These are phyloP conservation scores for Pitangus sulphuratus DNA, from an alignment of 2,797 vertebrate species.

Conservation along the genomic window DNA sequence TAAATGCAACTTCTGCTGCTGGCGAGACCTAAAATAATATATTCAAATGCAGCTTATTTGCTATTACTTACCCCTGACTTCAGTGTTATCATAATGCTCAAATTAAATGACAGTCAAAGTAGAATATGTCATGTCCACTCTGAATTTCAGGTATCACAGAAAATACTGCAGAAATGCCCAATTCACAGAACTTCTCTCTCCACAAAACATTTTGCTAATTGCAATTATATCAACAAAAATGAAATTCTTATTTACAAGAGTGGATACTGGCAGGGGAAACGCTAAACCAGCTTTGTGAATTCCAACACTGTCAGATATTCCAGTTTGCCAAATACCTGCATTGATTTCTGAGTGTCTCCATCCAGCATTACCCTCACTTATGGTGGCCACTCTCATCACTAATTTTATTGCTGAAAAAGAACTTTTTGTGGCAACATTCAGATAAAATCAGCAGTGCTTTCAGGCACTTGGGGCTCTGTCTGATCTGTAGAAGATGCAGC, in stretches of 20 bases:
- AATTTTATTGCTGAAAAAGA: neutral
- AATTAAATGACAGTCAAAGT: neutral
- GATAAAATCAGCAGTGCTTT: neutral
- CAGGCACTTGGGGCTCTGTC: neutral
- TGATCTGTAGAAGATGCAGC: neutral
- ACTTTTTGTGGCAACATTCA: neutral
- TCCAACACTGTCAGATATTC: neutral
- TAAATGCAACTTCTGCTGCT: neutral
- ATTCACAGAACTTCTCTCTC: neutral
- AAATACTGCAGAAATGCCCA: neutral
- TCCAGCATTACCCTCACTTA: neutral
- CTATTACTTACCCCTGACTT: neutral
- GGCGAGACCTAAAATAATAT: neutral
- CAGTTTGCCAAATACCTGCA: neutral
- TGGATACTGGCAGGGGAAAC: constrained; percentile 15
- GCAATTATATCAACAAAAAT: neutral
- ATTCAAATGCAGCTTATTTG: neutral
- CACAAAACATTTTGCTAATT: neutral
- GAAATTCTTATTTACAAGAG: neutral
- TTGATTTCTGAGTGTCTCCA: neutral
- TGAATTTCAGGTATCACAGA: neutral
- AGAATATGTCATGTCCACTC: neutral
- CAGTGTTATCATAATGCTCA: neutral
- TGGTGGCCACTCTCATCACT: neutral
- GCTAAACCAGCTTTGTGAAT: constrained; percentile 24